Conservation (phyloP, 2,113 vertebrate genomes). For the Formicarius rufipectus region DNA sequence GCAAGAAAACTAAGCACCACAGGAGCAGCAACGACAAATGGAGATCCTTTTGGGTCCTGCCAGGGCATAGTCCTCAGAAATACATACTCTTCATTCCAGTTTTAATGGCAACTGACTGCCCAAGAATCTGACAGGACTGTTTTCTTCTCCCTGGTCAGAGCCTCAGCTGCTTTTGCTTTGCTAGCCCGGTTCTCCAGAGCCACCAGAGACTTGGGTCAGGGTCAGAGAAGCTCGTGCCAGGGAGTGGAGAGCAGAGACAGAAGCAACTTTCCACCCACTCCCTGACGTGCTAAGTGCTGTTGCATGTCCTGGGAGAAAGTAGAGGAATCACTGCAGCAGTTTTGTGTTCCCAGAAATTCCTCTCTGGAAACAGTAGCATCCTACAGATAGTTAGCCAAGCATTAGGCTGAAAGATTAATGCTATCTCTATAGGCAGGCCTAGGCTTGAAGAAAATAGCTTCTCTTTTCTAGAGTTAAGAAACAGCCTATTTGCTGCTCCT, state of each 20-base stretch:
- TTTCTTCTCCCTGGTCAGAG: conserved; percentile 74
- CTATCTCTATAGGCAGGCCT: neutral
- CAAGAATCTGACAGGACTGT: conserved; percentile 37
- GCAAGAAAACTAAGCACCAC: neutral
- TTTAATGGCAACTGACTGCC: conserved; percentile 70
- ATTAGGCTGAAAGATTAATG: neutral
- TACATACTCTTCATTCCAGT: conserved; percentile 67
- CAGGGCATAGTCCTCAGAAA: conserved; percentile 42
- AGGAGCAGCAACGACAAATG: neutral
- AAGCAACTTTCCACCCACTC: neutral
- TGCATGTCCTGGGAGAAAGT: neutral
- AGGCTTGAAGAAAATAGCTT: neutral
- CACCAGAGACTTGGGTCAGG: neutral
- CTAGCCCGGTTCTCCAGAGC: no score
- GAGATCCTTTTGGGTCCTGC: neutral
- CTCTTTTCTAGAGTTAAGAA: neutral
- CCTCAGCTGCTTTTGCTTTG: no score
- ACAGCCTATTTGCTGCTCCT: neutral
- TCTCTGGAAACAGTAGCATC: neutral
- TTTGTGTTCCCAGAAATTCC: neutral
- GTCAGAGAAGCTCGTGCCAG: neutral
- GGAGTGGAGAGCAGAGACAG: neutral
- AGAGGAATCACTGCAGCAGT: neutral
- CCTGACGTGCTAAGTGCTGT: neutral
- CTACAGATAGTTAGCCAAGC: neutral